phyloP scores from a whole-genome alignment of 2,797 vertebrate species.

The Lepilemur ruficaudatus region DNA sequence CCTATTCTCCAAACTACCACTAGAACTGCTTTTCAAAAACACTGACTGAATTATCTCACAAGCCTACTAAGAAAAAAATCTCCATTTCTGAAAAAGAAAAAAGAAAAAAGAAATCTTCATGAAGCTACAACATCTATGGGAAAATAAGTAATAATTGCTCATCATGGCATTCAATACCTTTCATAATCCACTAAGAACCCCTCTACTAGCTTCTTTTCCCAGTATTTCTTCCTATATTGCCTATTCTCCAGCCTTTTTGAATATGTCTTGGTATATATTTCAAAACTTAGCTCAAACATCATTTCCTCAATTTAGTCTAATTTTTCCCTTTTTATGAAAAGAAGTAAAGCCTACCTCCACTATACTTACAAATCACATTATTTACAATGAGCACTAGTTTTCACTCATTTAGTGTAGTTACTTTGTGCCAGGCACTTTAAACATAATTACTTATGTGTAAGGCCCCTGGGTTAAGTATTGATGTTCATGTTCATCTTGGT shows the following conservation, averaged over 20 bases:
- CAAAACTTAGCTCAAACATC: not conserved
- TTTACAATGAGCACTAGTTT: not conserved
- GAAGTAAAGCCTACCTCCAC: not conserved
- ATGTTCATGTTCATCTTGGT: not conserved
- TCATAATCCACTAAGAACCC: not conserved
- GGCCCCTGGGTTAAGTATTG: not conserved
- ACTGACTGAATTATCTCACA: not conserved
- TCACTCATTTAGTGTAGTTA: not conserved
- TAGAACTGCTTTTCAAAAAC: conserved; percentile 24
- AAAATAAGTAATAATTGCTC: not conserved
- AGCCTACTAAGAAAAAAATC: not conserved
- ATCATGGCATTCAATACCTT: not conserved
- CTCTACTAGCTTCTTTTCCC: not conserved
- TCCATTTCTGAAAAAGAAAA: not conserved
- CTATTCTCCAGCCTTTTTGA: not conserved
- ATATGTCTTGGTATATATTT: not conserved
- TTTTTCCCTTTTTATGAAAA: not conserved
- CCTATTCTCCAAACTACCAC: not conserved
- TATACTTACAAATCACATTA: not conserved
- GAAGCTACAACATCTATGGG: not conserved
- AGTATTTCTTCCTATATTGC: not conserved
- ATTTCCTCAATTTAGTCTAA: not conserved
- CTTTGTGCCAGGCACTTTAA: not conserved
- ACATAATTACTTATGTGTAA: not conserved
- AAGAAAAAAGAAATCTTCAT: not conserved